Percentiles rank a stretch among this genome's conserved stretches.
Conservation (phyloP, 2,113 vertebrate genomes). For the Amphilophus citrinellus region DNA sequence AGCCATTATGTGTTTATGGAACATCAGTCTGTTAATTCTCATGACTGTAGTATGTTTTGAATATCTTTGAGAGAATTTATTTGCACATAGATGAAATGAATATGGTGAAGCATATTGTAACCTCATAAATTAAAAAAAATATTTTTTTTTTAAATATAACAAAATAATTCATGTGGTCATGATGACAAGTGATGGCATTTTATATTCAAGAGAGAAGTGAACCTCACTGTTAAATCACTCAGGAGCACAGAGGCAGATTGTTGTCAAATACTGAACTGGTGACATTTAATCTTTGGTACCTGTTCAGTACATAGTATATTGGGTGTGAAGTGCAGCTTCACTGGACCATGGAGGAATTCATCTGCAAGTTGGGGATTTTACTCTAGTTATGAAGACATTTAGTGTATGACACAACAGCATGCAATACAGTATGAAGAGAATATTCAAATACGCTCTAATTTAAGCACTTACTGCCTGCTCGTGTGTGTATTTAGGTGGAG, state of each 20-base stretch:
- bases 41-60: not conserved
- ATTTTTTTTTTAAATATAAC: not conserved
- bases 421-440: not conserved
- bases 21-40: not conserved
- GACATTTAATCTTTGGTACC: not conserved
- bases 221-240: not conserved
- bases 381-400: not conserved
- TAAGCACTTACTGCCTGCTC: not conserved
- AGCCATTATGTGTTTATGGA: not conserved
- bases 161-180: not conserved
- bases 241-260: not conserved
- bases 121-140: not conserved
- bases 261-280: not conserved
- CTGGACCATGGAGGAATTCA: too few species aligned
- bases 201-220: not conserved
- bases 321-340: too few species aligned
- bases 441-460: not conserved
- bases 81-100: not conserved
- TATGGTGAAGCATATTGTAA: not conserved
- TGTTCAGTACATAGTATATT: too few species aligned
- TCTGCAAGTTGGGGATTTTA: not conserved
- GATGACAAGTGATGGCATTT: not conserved
- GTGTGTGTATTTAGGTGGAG: conserved; percentile 85
- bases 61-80: not conserved
- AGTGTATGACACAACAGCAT: not conserved